Evolutionary conservation across 2,888 invertebrate genomes (phyloP).

Genomic region (Xanthia icteritia): DNA sequence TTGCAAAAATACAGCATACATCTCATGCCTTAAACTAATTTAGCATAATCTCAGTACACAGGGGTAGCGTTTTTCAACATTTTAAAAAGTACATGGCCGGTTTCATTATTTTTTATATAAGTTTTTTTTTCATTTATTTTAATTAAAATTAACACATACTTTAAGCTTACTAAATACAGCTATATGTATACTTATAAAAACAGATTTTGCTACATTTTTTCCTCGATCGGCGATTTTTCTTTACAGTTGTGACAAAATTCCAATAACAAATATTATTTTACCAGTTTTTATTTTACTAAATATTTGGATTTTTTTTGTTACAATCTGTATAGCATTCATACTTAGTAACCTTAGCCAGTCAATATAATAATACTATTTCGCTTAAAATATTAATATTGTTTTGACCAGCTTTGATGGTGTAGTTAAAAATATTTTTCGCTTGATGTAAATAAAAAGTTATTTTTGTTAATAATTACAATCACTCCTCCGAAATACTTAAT

Average conservation of each 20-base stretch:
- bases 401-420: slow-evolving; percentile 17
- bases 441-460: slow-evolving; percentile 24
- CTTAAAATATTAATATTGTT: slow-evolving; percentile 33
- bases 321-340: slow-evolving; percentile 22
- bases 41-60: slow-evolving; percentile 81
- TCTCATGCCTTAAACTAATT: slow-evolving; percentile 77
- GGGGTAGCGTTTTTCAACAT: slow-evolving; percentile 73
- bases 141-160: slow-evolving; percentile 72
- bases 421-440: slow-evolving; percentile 52
- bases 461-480: slow-evolving; percentile 15
- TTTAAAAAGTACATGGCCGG: slow-evolving; percentile 85
- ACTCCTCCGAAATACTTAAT: slow-evolving; percentile 30
- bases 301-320: slow-evolving; percentile 36
- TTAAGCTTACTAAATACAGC: slow-evolving; percentile 81
- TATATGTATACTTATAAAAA: slow-evolving; percentile 81
- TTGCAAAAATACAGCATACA: slow-evolving; percentile 87
- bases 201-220: slow-evolving; percentile 62
- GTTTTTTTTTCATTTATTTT: slow-evolving; percentile 73
- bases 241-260: slow-evolving; percentile 40
- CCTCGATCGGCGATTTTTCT: slow-evolving; percentile 31
- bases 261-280: slow-evolving; percentile 23
- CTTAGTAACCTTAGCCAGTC: slow-evolving; percentile 11
- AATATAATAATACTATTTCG: slow-evolving; percentile 40
- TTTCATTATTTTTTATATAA: slow-evolving; percentile 79
- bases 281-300: slow-evolving; percentile 26